These are phyloP conservation scores for Brachionus rubens DNA, from an alignment of 1,140 invertebrate species.

Conservation along the genomic window DNA sequence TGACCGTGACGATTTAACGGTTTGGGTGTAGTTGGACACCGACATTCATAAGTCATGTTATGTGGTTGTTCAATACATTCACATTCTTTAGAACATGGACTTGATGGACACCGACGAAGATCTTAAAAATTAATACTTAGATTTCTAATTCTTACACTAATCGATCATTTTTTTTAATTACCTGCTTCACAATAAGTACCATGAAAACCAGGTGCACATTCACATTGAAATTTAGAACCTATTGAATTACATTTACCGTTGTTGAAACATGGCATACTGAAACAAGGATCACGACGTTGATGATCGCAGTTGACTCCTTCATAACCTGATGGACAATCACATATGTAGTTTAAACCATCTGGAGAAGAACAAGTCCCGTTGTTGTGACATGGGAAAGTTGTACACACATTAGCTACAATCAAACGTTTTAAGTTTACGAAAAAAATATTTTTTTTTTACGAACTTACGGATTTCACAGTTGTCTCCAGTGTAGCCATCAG, in stretches of 20 bases:
- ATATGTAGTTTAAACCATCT: conserved; percentile 54
- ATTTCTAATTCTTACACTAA: neutral
- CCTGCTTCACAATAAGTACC: conserved; percentile 45
- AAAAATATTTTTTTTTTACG: neutral
- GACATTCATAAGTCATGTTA: conserved; percentile 42
- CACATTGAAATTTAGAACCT: conserved; percentile 19
- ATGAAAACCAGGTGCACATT: conserved; percentile 39
- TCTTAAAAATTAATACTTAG: neutral
- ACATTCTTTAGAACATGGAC: conserved; percentile 12
- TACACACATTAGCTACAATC: neutral
- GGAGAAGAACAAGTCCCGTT: conserved; percentile 19
- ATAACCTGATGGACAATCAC: conserved; percentile 69
- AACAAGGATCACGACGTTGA: conserved; percentile 39
- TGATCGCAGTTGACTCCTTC: conserved; percentile 74
- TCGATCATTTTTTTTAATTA: neutral
- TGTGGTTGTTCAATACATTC: conserved; percentile 25
- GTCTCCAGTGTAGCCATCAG: neutral
- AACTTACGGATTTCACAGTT: conserved; percentile 36
- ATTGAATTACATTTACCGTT: conserved; percentile 25
- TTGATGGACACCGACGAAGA: conserved; percentile 18
- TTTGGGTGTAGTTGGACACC: neutral
- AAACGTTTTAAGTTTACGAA: neutral
- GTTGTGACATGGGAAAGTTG: conserved; percentile 40
- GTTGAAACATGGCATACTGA: conserved; percentile 41
- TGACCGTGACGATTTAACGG: neutral